Evolutionary conservation across 2,888 invertebrate species (phyloP).

Genomic region (Cosmia pyralina): DNA sequence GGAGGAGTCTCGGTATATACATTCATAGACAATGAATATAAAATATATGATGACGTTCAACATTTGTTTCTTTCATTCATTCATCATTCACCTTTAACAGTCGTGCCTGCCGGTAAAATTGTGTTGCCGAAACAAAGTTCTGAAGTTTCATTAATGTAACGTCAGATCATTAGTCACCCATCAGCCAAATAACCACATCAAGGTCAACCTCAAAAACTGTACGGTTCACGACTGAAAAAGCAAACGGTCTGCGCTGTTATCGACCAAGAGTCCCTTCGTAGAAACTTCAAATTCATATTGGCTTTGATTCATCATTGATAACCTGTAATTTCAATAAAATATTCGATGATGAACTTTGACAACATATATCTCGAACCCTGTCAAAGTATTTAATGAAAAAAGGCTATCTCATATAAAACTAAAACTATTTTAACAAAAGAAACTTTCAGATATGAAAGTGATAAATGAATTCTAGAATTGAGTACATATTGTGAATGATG

Average conservation of each 20-base stretch:
- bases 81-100: too few species aligned
- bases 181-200: neutral
- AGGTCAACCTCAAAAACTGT: neutral
- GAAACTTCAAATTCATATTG: neutral
- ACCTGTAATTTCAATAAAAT: neutral
- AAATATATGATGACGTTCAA: too few species aligned
- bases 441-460: constrained; percentile 16
- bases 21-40: too few species aligned
- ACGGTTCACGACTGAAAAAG: neutral
- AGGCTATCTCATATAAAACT: neutral
- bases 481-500: neutral
- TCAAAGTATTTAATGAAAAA: constrained; percentile 3
- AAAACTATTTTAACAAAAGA: constrained; percentile 6
- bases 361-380: neutral
- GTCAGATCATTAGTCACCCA: neutral
- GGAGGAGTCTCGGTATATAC: too few species aligned
- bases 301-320: constrained; percentile 10
- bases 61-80: too few species aligned
- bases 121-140: too few species aligned
- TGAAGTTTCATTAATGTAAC: neutral
- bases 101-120: too few species aligned
- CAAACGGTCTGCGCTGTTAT: neutral
- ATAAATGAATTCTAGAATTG: constrained; percentile 11
- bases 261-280: neutral
- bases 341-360: neutral